These are phyloP conservation scores for Acrocephalus scirpaceus DNA, from an alignment of 2,797 vertebrate species.

Conservation along the genomic window DNA sequence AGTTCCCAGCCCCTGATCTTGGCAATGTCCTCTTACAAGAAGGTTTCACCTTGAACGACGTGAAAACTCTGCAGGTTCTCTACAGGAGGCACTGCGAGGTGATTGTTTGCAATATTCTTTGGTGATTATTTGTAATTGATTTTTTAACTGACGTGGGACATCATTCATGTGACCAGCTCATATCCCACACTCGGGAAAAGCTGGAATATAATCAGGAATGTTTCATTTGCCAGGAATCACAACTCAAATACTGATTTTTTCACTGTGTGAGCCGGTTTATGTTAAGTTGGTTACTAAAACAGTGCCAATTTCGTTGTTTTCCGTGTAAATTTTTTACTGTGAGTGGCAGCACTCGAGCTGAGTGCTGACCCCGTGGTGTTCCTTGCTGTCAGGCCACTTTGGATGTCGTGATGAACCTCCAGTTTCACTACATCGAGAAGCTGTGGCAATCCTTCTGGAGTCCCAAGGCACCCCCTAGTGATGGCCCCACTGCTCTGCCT, in stretches of 20 bases:
- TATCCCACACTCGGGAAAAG: not conserved
- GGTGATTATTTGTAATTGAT: not conserved
- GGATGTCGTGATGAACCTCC: slow-evolving; percentile 95
- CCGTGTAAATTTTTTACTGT: not conserved
- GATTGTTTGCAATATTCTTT: not conserved
- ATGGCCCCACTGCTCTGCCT: slow-evolving; percentile 78
- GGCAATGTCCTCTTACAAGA: slow-evolving; percentile 84
- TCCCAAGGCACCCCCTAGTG: slow-evolving; percentile 86
- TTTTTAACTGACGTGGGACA: not conserved
- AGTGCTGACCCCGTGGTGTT: not conserved
- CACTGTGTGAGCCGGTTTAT: not conserved
- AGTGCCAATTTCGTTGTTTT: not conserved
- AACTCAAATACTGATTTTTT: not conserved
- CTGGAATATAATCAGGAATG: not conserved
- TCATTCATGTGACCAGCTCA: not conserved
- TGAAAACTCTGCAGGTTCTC: slow-evolving; percentile 90
- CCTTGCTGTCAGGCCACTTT: slow-evolving; percentile 85
- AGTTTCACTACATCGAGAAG: slow-evolving; percentile 97
- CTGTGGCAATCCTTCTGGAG: slow-evolving; percentile 98
- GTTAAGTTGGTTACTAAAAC: not conserved
- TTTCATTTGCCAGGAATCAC: not conserved
- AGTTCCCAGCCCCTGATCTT: slow-evolving; percentile 89
- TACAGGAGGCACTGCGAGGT: slow-evolving; percentile 98
- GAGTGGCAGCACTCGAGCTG: not conserved
- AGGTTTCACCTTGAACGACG: slow-evolving; percentile 84